These are phyloP conservation scores for Agonopterix heracliana DNA, from an alignment of 2,888 invertebrate species.

Conservation along the genomic window DNA sequence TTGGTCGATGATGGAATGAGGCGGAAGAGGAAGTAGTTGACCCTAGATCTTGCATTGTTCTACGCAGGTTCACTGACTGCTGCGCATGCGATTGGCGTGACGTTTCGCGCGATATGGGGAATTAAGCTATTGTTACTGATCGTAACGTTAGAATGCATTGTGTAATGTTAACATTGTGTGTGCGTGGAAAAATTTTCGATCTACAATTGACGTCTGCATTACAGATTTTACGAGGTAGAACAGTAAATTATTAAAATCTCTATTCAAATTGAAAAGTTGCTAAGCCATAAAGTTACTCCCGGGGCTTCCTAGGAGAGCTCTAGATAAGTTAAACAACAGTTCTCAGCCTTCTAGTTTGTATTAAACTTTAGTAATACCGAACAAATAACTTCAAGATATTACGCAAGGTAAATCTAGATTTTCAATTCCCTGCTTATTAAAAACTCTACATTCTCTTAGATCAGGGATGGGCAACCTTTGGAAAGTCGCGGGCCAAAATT, in stretches of 20 bases:
- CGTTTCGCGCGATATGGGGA: constrained; percentile 45
- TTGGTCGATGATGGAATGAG: constrained; percentile 2
- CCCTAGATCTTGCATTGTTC: constrained; percentile 53
- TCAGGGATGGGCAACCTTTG: too few species aligned
- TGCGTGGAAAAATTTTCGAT: background rate
- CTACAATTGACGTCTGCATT: background rate
- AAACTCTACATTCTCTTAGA: too few species aligned
- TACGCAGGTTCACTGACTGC: constrained; percentile 58
- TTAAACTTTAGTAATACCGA: background rate
- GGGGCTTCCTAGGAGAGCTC: too few species aligned
- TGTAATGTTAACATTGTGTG: constrained; percentile 2
- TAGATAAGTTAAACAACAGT: too few species aligned
- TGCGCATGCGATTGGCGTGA: constrained; percentile 42
- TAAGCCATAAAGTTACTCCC: too few species aligned
- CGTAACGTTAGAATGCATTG: constrained; percentile 8
- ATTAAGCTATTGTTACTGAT: constrained; percentile 44
- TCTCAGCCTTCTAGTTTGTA: too few species aligned
- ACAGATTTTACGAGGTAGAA: too few species aligned
- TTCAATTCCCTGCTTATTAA: too few species aligned
- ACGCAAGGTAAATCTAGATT: too few species aligned
- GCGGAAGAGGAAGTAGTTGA: constrained; percentile 55
- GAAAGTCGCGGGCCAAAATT: too few species aligned
- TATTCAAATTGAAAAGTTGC: too few species aligned
- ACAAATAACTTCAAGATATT: background rate
- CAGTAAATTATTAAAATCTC: too few species aligned